Base-by-base conservation (phyloP, 92 coral and sea anemone species). In the Parazoanthus swiftii region DNA sequence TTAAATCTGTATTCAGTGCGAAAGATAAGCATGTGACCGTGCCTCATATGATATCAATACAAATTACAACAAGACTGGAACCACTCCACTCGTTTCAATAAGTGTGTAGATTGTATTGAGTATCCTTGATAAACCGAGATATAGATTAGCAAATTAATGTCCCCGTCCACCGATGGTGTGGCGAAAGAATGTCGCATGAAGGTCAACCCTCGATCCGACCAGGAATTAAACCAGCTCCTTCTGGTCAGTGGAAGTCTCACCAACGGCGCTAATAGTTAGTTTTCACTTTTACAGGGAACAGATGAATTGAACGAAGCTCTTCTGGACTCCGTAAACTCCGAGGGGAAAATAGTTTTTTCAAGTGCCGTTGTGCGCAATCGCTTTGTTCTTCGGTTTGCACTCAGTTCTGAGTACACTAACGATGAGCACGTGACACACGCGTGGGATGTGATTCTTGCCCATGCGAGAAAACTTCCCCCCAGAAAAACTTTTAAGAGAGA, bases 371-470 rank as follows among this genome's bases (percentile, higher is more conserved):
- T 76, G 46, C 79, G 79, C 9, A 29, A 76, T 20, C 79, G 54
- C 50, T 76, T 76, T 76, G 51, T 76, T 76, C 79, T 76, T 18
- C 79, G 79, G 50, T 39, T 76, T 76, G 54, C 79, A 15, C 48
- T 76, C 25, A 76, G 48, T 42, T 76, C 79, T 37, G 79, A 76
- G 50, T 76, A 76, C 79, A 76, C 51, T 18, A 39, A 76, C 46
- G 79, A 76, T 37, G 79, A 76, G 51, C 51, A 76, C 79, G 79
- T 76, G 79, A 76, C 79, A 6, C 46, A 20, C 79, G 79, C 79
- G 14, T 76, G 79, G 79, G 79, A 76, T 11, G 79, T 76, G 51
- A 76, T 76, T 21, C 70, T 63, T 21, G 25, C n/a, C 25, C 70
- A 63, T 21, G 70, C 70, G 14, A 21, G 14, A 18, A 63, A 63